Evolutionary conservation across 2,888 invertebrate species (phyloP), one percentile per base, ranked within the genome.

Genomic region (Podotricha telesiphe): DNA sequence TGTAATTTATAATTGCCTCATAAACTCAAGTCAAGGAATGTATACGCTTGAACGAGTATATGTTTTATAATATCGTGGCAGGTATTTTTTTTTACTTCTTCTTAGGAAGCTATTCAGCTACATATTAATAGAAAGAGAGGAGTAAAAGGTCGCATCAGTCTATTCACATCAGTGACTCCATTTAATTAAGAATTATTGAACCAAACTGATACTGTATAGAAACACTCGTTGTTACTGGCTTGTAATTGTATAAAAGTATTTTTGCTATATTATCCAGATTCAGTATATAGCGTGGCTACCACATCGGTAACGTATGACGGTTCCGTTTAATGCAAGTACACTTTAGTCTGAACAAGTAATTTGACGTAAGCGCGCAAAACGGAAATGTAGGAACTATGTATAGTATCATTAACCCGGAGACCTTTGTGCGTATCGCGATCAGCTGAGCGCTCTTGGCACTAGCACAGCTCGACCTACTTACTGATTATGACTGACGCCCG

Each of bases 381-480:
- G 59, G 68, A 64, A 70, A 59, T 70, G 64, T 70, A 63, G 48
- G 56, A 37, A 51, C 68, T 67, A 59, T 66, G 61, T 68, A 63
- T 65, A 70, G 75, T 80, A 77, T 83, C 78, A 86, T 86, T 89
- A 88, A 88, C 91, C 89, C 77, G 86, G 79, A 90, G 88, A 91
- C 91, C 90, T 91, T 89, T 91, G 82, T 80, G 80, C 78, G 80
- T 85, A 86, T 85, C 85, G 82, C 84, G 87, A 87, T 86, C 88
- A 87, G 87, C 87, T 86, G 86, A 84, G 84, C 80, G 76, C 74
- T 75, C 75, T 76, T 76, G 79, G 78, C 79, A 77, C 81, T 79
- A 66, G 73, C 65, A 45, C 19, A 68, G 65, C 75, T 75, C 80
- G 81, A 79, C 80, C 80, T 75, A 79, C 75, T 78, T 79, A 74